Evolutionary conservation across 1,140 invertebrate species (phyloP).

Genomic region (Zaprionus camerounensis): DNA sequence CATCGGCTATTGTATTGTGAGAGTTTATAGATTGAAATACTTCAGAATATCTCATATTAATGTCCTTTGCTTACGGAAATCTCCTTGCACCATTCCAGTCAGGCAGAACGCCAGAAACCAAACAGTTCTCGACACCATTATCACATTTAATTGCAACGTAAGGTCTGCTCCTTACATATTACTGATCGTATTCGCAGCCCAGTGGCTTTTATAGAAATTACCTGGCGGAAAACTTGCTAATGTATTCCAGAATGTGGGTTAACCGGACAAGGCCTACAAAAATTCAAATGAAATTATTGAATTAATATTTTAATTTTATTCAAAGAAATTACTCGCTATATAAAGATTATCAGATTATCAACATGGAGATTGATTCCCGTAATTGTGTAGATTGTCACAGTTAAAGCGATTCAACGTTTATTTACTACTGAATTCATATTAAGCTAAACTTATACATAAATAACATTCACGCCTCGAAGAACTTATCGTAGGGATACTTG

Average conservation of each 20-base stretch:
- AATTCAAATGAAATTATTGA: background rate
- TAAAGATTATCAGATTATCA: background rate
- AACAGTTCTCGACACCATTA: background rate
- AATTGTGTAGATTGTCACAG: background rate
- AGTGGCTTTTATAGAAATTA: background rate
- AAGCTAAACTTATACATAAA: background rate
- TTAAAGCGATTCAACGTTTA: background rate
- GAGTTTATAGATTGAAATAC: background rate
- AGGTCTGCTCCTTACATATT: background rate
- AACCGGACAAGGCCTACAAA: background rate
- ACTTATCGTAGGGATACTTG: background rate
- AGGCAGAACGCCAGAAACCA: background rate
- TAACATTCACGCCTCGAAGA: background rate
- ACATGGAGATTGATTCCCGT: background rate
- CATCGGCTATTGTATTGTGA: background rate
- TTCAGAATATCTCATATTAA: background rate
- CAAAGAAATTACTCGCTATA: background rate
- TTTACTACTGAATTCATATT: background rate
- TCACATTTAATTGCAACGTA: background rate
- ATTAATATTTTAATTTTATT: background rate
- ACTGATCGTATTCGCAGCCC: background rate
- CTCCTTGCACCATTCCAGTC: background rate
- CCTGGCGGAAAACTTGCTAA: background rate
- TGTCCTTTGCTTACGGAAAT: background rate
- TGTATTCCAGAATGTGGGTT: conserved; percentile 5